Percentiles rank a stretch among this genome's conserved stretches.
These are phyloP conservation scores for Philopedon plagiatum DNA, from an alignment of 2,888 invertebrate genomes.

Conservation along the genomic window DNA sequence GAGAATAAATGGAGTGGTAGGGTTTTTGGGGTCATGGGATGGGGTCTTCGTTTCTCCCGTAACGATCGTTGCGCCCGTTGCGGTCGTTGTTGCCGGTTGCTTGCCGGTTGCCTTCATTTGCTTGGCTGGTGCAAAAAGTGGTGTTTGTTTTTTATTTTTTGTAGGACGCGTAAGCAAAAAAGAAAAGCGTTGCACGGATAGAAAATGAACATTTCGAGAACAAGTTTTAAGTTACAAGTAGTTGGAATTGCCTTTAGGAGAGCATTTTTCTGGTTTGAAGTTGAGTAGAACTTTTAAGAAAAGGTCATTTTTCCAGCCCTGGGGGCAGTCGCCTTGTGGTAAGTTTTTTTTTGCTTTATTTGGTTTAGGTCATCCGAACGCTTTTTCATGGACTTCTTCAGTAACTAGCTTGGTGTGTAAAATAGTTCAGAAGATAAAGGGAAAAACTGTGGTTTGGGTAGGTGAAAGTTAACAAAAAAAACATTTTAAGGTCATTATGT, in stretches of 20 bases:
- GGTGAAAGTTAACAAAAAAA: no score
- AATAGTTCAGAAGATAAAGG: no score
- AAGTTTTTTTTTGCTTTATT: conserved; percentile 16
- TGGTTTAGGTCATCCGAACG: background rate
- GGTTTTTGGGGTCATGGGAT: no score
- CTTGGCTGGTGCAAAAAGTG: background rate
- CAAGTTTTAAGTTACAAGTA: conserved; percentile 54
- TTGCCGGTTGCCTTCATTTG: background rate
- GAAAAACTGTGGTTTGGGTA: no score
- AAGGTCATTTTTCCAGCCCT: conserved; percentile 43
- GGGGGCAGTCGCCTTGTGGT: conserved; percentile 43
- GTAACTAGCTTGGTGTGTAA: background rate
- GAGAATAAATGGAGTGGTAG: no score
- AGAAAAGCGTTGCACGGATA: conserved; percentile 40
- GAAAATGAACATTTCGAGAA: conserved; percentile 59
- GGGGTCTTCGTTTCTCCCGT: background rate
- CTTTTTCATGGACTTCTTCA: background rate
- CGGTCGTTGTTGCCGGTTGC: background rate
- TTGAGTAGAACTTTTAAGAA: conserved; percentile 54
- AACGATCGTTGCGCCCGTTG: background rate
- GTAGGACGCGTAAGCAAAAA: conserved; percentile 30
- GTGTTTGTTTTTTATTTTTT: conserved; percentile 14
- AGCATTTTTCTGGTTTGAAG: conserved; percentile 59
- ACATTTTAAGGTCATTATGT: no score
- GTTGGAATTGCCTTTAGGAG: conserved; percentile 53